Percentiles rank a stretch among this genome's conserved stretches.
phyloP scores from a whole-genome alignment of 1,140 invertebrate species.

The Drosophila varians region DNA sequence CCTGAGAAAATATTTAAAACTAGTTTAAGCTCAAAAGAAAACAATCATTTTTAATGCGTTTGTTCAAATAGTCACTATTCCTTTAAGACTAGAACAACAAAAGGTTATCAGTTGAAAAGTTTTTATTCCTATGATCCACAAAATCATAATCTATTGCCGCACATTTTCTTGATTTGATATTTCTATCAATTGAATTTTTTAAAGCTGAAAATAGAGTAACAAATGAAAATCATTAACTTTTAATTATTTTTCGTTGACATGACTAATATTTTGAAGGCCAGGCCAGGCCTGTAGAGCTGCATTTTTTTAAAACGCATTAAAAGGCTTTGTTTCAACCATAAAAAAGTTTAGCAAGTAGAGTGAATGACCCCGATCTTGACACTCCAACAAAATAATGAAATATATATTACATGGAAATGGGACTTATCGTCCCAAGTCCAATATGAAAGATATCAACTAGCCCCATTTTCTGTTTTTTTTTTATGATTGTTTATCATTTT shows the following conservation, averaged over 20 bases:
- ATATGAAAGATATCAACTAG: not conserved
- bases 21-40: too few species aligned
- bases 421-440: not conserved
- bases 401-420: constrained; percentile 2
- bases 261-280: constrained; percentile 31
- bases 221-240: constrained; percentile 3
- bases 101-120: not conserved
- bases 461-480: constrained; percentile 20
- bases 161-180: not conserved
- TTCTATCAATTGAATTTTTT: not conserved
- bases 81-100: too few species aligned
- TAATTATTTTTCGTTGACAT: constrained; percentile 25
- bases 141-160: not conserved
- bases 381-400: constrained; percentile 1
- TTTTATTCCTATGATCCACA: not conserved
- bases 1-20: too few species aligned
- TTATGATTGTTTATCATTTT: constrained; percentile 29
- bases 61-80: too few species aligned
- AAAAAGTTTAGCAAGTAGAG: constrained; percentile 6
- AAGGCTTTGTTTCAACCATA: constrained; percentile 29
- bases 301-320: constrained; percentile 40
- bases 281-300: constrained; percentile 2
- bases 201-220: too few species aligned
- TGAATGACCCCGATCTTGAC: constrained; percentile 35
- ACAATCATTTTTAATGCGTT: too few species aligned